Evolutionary conservation across 2,888 invertebrate species (phyloP).

Genomic region (Polia nebulosa): DNA sequence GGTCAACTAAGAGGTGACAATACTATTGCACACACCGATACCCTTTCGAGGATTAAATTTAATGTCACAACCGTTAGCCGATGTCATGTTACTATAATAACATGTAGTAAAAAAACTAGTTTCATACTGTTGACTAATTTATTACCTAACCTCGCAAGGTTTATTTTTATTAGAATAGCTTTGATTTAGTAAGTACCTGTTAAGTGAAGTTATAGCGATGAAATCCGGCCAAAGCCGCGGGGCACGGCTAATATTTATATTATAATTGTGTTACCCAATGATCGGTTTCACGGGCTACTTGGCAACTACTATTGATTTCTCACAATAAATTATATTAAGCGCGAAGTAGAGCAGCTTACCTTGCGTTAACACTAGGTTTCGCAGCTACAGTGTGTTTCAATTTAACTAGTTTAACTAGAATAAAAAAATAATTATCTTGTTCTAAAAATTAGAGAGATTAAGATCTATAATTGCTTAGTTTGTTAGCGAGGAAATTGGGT

Average conservation of each 20-base stretch:
- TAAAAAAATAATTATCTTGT: slow-evolving; percentile 61
- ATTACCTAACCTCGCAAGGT: slow-evolving; percentile 56
- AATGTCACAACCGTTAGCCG: slow-evolving; percentile 39
- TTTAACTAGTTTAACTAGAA: slow-evolving; percentile 30
- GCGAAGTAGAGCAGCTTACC: slow-evolving; percentile 81
- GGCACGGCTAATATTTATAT: slow-evolving; percentile 66
- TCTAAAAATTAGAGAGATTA: slow-evolving; percentile 50
- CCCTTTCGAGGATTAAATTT: slow-evolving; percentile 24
- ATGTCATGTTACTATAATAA: slow-evolving; percentile 35
- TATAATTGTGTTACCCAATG: slow-evolving; percentile 73
- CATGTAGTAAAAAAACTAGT: slow-evolving; percentile 50
- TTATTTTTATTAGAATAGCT: slow-evolving; percentile 61
- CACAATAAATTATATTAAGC: slow-evolving; percentile 84
- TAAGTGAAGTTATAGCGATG: slow-evolving; percentile 59
- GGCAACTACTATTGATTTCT: slow-evolving; percentile 74
- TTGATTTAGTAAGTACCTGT: slow-evolving; percentile 64
- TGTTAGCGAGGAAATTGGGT: slow-evolving; percentile 48
- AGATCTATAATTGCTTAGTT: slow-evolving; percentile 47
- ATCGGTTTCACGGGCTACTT: slow-evolving; percentile 65
- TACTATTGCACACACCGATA: slow-evolving; percentile 21
- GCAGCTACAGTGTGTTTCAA: slow-evolving; percentile 72
- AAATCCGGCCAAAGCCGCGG: slow-evolving; percentile 63
- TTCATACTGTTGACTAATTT: slow-evolving; percentile 49
- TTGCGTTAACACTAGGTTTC: slow-evolving; percentile 67
- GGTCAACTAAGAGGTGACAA: slow-evolving; percentile 17